Base-by-base conservation (phyloP, 1,140 invertebrate species). In the Drosophila rhopaloa region DNA sequence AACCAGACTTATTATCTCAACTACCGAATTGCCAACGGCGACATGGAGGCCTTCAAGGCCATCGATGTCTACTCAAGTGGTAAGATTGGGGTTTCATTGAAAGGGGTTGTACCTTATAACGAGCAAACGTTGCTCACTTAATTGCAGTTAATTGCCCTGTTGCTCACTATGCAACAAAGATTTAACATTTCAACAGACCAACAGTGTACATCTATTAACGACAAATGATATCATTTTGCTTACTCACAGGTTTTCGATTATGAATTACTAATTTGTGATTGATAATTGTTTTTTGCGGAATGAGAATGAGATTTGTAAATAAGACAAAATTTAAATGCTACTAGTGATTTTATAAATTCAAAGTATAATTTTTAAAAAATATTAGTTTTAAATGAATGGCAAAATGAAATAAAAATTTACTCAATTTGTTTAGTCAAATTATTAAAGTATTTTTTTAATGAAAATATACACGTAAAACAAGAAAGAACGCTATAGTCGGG, bases 1-100 rank as follows among this genome's bases (percentile, higher is more conserved):
- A 96, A 96, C 90, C 95, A 96, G 81, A 94, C 97, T 53, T 97
- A 97, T 92, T 96, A 95, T 85, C 93, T 97, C 67, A 96, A 97
- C 79, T 97, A 97, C 93, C 94, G 96, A 91, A 95, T 97, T 73
- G 97, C 97, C 85, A 96, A 96, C 92, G 97, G 97, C 10, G 97
- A 98, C 93, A 92, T 92, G 90, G 92, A 92, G 75, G 90, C 92
- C 47, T 92, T 92, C 62, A 92, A 92, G 70, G 89, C 92, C 53
- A 92, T 92, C 41, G 92, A 92, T 81, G 90, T 92, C 38, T 91
- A 91, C 19, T 92, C 91, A 9, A 92, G 91, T 72, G 92, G 96
- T 97, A 60, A 95, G 95, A 90, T 2, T 8, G 14, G 4, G 3
- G 13, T 16, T 32, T 14, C 16, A 16, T 29, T 9, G 11, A 50